These are phyloP conservation scores for Uropsilus gracilis DNA, from an alignment of 2,113 vertebrate genomes.

Conservation along the genomic window DNA sequence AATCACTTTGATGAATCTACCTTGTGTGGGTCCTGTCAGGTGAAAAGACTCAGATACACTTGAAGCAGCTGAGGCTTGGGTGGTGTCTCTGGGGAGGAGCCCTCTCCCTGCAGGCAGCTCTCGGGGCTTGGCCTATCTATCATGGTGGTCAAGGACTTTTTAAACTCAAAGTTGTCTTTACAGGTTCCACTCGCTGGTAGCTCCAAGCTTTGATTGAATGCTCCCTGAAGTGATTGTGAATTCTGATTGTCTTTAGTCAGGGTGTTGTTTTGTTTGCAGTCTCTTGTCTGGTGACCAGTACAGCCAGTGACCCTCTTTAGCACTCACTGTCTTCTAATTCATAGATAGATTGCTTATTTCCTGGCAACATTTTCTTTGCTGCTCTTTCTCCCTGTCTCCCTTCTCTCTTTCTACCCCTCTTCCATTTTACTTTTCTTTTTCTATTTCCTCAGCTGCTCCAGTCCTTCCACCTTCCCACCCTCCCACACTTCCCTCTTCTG, in stretches of 20 bases:
- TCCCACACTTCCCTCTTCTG: neutral
- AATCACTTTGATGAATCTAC: neutral
- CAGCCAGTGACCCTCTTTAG: neutral
- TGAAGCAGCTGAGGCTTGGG: neutral
- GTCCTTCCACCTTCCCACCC: neutral
- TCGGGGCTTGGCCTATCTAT: too few species aligned
- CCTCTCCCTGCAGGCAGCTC: neutral
- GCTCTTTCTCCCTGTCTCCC: neutral
- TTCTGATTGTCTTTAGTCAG: neutral
- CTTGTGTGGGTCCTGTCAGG: neutral
- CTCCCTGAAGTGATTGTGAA: neutral
- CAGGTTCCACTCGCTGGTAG: neutral
- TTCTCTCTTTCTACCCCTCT: neutral
- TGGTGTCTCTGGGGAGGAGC: neutral
- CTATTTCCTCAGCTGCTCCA: neutral
- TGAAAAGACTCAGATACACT: neutral
- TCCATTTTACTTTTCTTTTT: too few species aligned
- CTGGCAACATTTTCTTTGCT: neutral
- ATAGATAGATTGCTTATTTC: neutral
- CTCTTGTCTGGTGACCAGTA: neutral
- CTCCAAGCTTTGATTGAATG: neutral
- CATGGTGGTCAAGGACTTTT: neutral
- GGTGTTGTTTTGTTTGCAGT: neutral
- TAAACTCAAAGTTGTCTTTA: neutral
- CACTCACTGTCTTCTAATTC: neutral